Base-by-base conservation (phyloP, 2,888 invertebrate genomes). In the Apamea anceps region DNA sequence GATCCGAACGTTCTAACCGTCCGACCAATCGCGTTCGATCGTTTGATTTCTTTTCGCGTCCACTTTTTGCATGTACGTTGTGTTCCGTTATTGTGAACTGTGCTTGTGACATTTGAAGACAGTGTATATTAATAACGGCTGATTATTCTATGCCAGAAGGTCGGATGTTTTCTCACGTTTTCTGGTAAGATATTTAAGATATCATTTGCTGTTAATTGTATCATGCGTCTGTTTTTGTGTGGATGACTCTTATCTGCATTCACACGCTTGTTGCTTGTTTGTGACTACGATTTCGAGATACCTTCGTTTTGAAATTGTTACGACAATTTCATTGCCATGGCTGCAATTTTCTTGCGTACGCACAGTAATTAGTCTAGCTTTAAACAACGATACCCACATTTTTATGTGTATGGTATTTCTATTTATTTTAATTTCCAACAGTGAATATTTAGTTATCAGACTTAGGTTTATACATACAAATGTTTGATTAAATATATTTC, bases 111-210 rank as follows among this genome's bases (percentile, higher is more conserved):
- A 94, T 94, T 96, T 90, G 92, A 90, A 85, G 88, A 89, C 88
- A 91, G 91, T 92, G 91, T 89, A 37, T 75, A 91, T 89, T 90
- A 85, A 87, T 84, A 89, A 85, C 87, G 86, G 90, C 90, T 89
- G 87, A 91, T 90, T 92, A 85, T 86, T 90, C n/a, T 85, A 89
- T 82, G 88, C 85, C 85, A 86, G 89, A 94, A 94, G 94, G 93
- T 95, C 92, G 96, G 96, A 96, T 96, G 92, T 91, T 92, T 94
- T 95, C 94, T 93, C 95, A 95, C 93, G 92, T 92, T 91, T 93
- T 92, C 91, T 90, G 94, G 95, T 95, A 94, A 94, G 95, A 85
- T 88, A 85, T 92, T 93, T 92, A 91, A 87, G 85, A 89, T 90
- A 92, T 92, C 90, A 92, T 89, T 82, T 91, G 90, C 77, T 86